Conservation (phyloP, 2,113 vertebrate species). For the Phoxinus phoxinus region DNA sequence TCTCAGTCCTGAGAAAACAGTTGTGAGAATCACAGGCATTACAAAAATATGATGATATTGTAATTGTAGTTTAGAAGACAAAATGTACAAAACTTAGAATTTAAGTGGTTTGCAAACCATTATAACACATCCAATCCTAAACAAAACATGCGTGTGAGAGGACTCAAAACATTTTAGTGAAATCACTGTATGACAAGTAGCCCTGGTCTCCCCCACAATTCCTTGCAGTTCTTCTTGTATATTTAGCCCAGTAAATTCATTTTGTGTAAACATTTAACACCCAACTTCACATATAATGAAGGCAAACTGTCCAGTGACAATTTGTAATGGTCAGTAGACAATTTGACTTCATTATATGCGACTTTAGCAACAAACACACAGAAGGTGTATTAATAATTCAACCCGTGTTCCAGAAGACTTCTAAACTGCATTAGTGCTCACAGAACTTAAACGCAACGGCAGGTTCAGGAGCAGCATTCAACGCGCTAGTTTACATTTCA, state of each 20-base stretch:
- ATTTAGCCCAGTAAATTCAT: not conserved
- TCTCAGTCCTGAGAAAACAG: not conserved
- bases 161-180: not conserved
- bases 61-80: not conserved
- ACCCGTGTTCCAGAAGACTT: not conserved
- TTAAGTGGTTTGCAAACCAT: not conserved
- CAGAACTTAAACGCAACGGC: not conserved
- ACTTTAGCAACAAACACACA: not conserved
- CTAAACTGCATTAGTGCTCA: not conserved
- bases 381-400: slow-evolving; percentile 22
- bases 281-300: not conserved
- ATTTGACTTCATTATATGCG: not conserved
- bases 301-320: not conserved
- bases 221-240: not conserved
- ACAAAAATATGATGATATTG: not conserved
- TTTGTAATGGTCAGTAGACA: not conserved
- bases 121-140: not conserved
- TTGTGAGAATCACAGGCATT: not conserved
- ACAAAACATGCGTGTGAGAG: not conserved
- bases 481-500: not conserved
- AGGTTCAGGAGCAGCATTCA: not conserved
- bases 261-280: not conserved
- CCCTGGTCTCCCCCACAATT: not conserved
- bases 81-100: not conserved
- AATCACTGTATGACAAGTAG: not conserved